Evolutionary conservation across 23 tunicate species (phyloP).

Genomic region (Halocynthia roretzi): DNA sequence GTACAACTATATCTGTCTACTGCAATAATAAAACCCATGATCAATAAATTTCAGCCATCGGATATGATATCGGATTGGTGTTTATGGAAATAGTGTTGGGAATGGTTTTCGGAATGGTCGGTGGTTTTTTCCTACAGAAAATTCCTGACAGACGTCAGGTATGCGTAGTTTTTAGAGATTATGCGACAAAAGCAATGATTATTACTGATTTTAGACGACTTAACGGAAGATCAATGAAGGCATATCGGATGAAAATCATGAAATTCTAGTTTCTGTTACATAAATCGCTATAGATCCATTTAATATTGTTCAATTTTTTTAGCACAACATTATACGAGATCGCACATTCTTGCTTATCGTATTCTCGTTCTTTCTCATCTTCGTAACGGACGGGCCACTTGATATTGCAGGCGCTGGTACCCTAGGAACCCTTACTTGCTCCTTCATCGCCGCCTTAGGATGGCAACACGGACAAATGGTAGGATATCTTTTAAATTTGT

Average conservation of each 20-base stretch:
- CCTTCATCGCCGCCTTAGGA: slow-evolving; percentile 54
- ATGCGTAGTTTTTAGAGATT: background rate
- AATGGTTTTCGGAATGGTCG: slow-evolving; percentile 31
- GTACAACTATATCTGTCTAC: no score
- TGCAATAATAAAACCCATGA: no score
- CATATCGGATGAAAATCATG: background rate
- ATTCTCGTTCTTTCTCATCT: slow-evolving; percentile 44
- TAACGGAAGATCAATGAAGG: background rate
- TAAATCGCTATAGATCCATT: background rate
- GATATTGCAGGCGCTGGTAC: slow-evolving; percentile 62
- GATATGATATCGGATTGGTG: slow-evolving; percentile 34
- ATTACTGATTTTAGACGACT: no score
- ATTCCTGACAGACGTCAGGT: slow-evolving; percentile 66
- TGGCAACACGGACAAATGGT: slow-evolving; percentile 54
- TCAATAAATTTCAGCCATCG: slow-evolving; percentile 20
- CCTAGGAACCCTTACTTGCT: slow-evolving; percentile 44
- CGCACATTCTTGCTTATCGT: slow-evolving; percentile 36
- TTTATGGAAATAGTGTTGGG: slow-evolving; percentile 36
- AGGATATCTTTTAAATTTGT: background rate
- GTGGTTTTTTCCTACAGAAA: slow-evolving; percentile 41
- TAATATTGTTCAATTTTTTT: background rate
- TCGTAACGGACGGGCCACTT: slow-evolving; percentile 41
- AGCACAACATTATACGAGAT: slow-evolving; percentile 63
- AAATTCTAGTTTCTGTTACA: no score
- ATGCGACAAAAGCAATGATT: background rate